Base-by-base conservation (phyloP, 2,113 vertebrate genomes). In the Rhea americana region DNA sequence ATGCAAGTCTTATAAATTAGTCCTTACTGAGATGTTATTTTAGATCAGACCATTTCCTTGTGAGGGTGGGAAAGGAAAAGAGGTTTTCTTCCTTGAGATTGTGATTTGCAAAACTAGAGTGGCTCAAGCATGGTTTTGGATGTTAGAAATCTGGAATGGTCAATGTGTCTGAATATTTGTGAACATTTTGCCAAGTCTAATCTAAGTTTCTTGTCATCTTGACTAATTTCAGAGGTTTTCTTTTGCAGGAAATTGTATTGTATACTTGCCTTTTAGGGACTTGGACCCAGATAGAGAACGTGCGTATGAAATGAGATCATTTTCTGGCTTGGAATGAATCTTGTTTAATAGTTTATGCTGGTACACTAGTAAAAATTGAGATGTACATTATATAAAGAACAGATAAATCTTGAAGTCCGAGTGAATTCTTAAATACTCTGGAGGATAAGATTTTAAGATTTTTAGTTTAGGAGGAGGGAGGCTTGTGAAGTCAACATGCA, bases 201-300 rank as follows among this genome's bases (percentile, higher is more conserved):
- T 90, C 92, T 85, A 77, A 74, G 47, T 82, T 95, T 90, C 90
- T 94, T 93, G 88, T 96, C 90, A 94, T 26, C 20, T 81, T 93
- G 93, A 96, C 85, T 90, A 39, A 96, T 93, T 95, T 93, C 51
- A 84, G 83, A 63, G 66, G 48, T 62, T 94, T 94, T 93, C 48
- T 90, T 91, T 70, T 70, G 74, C 94, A 91, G 93, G 92, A 96
- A 95, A 90, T 85, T 2, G 3, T 76, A 90, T 89, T 94, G 81
- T 93, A 19, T 77, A 37, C 41, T 90, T 0, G 26, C 85, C 77
- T 94, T 84, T 41, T 82, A 85, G 53, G 58, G 88, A 32, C 77
- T 70, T 53, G 71, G 77, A 63, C 43, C 16, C n/a, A 63, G 87
- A 90, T 20, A 79, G 74, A 59, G 89, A 87, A 87, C 12, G 67